These are phyloP conservation scores for Semnopithecus entellus DNA, from an alignment of 2,113 vertebrate genomes.

Conservation along the genomic window DNA sequence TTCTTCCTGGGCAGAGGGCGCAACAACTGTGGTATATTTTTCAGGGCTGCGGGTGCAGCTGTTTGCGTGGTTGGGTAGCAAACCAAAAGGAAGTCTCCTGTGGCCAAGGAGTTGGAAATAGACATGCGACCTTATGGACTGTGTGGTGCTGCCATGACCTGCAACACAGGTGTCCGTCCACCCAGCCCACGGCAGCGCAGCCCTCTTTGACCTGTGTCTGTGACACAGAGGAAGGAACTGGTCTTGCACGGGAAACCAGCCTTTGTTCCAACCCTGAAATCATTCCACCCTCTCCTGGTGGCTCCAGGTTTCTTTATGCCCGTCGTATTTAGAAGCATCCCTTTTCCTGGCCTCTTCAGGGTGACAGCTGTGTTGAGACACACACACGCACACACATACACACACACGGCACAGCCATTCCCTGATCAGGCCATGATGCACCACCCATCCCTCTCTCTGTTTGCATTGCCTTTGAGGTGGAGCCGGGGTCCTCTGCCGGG, in stretches of 20 bases:
- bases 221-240: not conserved
- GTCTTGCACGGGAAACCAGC: not conserved
- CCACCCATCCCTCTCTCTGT: not conserved
- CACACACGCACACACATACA: not conserved
- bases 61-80: not conserved
- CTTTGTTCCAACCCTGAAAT: not conserved
- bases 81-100: not conserved
- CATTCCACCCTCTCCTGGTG: not conserved
- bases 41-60: not conserved
- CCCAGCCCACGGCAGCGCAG: no score
- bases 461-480: not conserved
- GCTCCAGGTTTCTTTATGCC: not conserved
- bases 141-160: not conserved
- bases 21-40: not conserved
- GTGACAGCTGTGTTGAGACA: not conserved
- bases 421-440: accelerated
- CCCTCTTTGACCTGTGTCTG: accelerated
- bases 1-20: not conserved
- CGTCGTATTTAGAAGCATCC: not conserved
- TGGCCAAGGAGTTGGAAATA: not conserved
- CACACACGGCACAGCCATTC: not conserved
- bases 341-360: not conserved
- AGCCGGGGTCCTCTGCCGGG: not conserved
- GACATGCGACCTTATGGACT: accelerated
- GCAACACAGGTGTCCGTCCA: accelerated